A percentile compares a stretch with the other conserved stretches of the same genome.
Conservation (phyloP, 2,888 invertebrate genomes). For the Idaea straminata region DNA sequence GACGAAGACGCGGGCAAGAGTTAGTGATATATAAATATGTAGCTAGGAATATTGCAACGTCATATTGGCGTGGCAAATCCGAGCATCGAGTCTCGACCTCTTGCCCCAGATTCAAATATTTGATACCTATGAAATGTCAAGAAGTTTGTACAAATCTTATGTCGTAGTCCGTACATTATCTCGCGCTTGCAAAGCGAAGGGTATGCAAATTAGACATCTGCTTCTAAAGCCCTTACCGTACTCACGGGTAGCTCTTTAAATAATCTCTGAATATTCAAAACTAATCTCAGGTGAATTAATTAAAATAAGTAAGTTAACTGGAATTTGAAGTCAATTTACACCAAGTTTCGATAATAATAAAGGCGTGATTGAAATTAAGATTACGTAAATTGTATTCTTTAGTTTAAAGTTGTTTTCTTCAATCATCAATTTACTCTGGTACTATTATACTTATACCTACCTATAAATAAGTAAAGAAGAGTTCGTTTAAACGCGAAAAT, state of each 20-base stretch:
- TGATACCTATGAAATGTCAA: constrained; percentile 15
- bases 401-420: background rate
- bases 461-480: too few relatives aligned
- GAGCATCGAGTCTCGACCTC: constrained; percentile 19
- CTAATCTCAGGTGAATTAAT: constrained; percentile 30
- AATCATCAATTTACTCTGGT: too few relatives aligned
- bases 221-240: constrained; percentile 8
- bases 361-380: background rate
- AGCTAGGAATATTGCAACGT: background rate
- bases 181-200: constrained; percentile 18
- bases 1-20: too few relatives aligned
- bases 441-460: too few relatives aligned
- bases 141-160: constrained; percentile 17
- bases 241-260: constrained; percentile 2
- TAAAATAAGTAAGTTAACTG: constrained; percentile 23
- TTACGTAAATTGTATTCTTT: background rate
- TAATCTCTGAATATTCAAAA: constrained; percentile 32
- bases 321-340: background rate
- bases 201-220: constrained; percentile 36
- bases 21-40: too few relatives aligned
- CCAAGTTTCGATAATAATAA: background rate
- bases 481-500: too few relatives aligned
- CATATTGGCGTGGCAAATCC: background rate
- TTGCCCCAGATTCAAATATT: constrained; percentile 20
- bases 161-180: constrained; percentile 9